Conservation (phyloP, 2,888 invertebrate species). For the Drosophila barbarae region DNA sequence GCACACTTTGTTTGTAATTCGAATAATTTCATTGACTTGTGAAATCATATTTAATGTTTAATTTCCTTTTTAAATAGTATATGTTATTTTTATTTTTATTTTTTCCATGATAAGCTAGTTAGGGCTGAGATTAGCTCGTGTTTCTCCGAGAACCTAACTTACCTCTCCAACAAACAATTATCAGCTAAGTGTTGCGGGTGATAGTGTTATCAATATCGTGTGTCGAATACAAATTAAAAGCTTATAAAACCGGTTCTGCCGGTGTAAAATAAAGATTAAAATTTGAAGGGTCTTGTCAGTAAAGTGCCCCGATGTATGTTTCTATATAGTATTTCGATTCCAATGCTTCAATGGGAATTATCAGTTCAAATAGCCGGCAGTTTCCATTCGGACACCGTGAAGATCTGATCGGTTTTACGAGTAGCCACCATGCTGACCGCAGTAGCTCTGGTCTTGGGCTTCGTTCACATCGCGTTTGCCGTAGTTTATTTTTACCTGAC, state of each 20-base stretch:
- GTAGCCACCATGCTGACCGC: constrained; percentile 40
- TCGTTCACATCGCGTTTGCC: constrained; percentile 40
- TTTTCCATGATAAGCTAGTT: background rate
- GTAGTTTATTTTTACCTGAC: constrained; percentile 63
- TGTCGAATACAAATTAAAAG: background rate
- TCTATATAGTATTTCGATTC: constrained; percentile 12
- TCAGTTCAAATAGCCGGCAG: constrained; percentile 31
- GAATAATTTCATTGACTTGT: background rate
- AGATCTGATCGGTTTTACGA: constrained; percentile 14
- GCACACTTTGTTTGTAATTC: background rate
- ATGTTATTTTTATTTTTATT: background rate
- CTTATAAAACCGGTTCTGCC: background rate
- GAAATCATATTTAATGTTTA: background rate
- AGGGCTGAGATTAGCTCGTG: background rate
- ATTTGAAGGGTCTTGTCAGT: background rate
- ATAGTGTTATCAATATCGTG: constrained; percentile 18
- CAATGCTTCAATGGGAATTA: constrained; percentile 5
- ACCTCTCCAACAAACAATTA: constrained; percentile 21
- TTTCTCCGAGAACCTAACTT: background rate
- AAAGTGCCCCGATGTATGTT: background rate
- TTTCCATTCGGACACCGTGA: constrained; percentile 15
- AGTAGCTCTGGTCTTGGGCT: constrained; percentile 30
- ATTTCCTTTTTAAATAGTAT: background rate
- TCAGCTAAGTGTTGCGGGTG: background rate
- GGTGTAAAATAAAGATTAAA: constrained; percentile 7